phyloP scores from a whole-genome alignment of 1,140 invertebrate genomes.

The Mycetomoellerius zeteki region DNA sequence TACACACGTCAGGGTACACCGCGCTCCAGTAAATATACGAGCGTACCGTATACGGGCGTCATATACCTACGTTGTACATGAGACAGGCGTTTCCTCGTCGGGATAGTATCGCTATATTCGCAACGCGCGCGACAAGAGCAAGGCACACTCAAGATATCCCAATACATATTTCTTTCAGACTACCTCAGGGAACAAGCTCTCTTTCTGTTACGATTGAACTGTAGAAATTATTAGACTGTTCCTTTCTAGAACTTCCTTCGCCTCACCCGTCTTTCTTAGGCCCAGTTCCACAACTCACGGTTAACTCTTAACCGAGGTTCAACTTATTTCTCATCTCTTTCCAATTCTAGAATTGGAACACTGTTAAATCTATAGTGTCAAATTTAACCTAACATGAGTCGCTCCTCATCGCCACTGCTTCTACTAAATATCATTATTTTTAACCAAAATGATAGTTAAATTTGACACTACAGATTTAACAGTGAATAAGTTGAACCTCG shows the following conservation, averaged over 20 bases:
- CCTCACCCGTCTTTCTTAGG: neutral
- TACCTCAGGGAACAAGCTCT: constrained; percentile 71
- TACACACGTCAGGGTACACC: constrained; percentile 38
- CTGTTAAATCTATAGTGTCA: too few species aligned
- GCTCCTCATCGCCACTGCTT: too few species aligned
- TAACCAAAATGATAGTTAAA: too few species aligned
- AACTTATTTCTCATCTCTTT: too few species aligned
- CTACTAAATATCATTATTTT: too few species aligned
- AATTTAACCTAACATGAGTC: too few species aligned
- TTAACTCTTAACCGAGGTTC: too few species aligned
- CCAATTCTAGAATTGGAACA: too few species aligned
- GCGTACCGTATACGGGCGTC: constrained; percentile 24
- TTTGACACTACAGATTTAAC: too few species aligned
- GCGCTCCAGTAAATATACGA: constrained; percentile 36
- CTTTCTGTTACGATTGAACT: constrained; percentile 78
- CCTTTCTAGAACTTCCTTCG: constrained; percentile 51
- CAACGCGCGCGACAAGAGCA: constrained; percentile 48
- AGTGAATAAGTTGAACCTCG: too few species aligned
- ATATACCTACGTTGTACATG: constrained; percentile 7
- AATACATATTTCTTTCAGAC: constrained; percentile 73
- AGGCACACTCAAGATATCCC: constrained; percentile 62
- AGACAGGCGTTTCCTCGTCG: constrained; percentile 35
- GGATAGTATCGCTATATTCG: constrained; percentile 58
- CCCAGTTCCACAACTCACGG: too few species aligned
- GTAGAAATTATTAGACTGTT: constrained; percentile 78